phyloP scores from a whole-genome alignment of 23 tunicate species.

The Phallusia fumigata region DNA sequence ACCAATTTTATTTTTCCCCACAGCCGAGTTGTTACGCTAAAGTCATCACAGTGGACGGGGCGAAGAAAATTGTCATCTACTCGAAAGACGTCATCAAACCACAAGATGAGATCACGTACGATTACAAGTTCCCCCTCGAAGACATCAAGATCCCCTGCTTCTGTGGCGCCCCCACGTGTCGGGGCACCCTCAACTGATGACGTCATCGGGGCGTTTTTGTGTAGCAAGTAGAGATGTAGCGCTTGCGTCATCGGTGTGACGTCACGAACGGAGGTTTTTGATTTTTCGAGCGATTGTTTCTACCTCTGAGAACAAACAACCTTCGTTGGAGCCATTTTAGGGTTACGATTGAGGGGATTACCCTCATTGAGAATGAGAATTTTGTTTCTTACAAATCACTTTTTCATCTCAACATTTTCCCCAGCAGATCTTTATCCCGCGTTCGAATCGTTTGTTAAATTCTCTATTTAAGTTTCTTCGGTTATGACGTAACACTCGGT shows the following conservation, averaged over 20 bases:
- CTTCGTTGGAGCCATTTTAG: background rate
- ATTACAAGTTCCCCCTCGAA: slow-evolving; percentile 91
- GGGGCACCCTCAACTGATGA: slow-evolving; percentile 81
- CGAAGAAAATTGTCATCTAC: slow-evolving; percentile 91
- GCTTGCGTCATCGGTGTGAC: background rate
- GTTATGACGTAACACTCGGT: no score
- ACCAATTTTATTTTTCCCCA: background rate
- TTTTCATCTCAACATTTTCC: no score
- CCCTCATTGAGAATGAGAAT: no score
- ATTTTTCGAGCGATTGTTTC: background rate
- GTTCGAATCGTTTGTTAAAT: no score
- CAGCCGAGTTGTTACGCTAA: slow-evolving; percentile 98
- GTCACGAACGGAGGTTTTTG: background rate
- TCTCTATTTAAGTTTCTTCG: no score
- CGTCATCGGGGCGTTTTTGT: background rate
- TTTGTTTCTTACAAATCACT: no score
- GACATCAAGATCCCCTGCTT: slow-evolving; percentile 86
- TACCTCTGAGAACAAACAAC: background rate
- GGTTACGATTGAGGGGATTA: no score
- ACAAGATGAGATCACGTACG: slow-evolving; percentile 92
- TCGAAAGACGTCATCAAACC: slow-evolving; percentile 79
- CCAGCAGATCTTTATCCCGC: no score
- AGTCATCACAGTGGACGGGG: slow-evolving; percentile 91
- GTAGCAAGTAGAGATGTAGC: background rate
- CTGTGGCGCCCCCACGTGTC: slow-evolving; percentile 91